These are phyloP conservation scores for Talpa occidentalis DNA, from an alignment of 2,113 vertebrate genomes.

Conservation along the genomic window DNA sequence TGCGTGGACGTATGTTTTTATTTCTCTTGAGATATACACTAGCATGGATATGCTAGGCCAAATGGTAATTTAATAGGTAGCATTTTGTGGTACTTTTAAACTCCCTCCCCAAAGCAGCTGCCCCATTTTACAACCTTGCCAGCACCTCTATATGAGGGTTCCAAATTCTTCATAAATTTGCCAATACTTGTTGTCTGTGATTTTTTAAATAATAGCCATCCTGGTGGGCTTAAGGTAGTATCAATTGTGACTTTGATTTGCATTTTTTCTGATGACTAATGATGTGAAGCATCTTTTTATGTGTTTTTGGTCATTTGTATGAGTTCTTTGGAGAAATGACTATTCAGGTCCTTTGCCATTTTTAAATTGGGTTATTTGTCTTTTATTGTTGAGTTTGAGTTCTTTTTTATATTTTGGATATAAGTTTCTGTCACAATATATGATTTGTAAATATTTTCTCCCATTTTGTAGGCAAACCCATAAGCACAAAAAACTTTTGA, in stretches of 20 bases:
- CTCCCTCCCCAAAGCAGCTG: not conserved
- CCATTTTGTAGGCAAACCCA: not conserved
- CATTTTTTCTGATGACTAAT: not conserved
- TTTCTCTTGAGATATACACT: not conserved
- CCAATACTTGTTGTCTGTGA: not conserved
- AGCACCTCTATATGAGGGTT: not conserved
- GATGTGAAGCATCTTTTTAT: not conserved
- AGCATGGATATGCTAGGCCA: not conserved
- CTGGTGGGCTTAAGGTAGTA: not conserved
- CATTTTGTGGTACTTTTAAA: conserved; percentile 33
- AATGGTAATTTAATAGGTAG: not conserved
- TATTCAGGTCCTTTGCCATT: not conserved
- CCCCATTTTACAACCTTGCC: not conserved
- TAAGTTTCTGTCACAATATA: not conserved
- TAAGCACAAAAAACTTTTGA: not conserved
- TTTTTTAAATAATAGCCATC: not conserved
- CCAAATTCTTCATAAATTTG: not conserved
- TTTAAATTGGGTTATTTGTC: not conserved
- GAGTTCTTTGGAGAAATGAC: not conserved
- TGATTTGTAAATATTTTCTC: not conserved
- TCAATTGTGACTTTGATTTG: not conserved
- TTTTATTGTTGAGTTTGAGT: not conserved
- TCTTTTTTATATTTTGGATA: not conserved
- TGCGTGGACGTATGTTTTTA: not conserved
- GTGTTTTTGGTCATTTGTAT: not conserved